Conservation (phyloP, 2,888 invertebrate species). For the Rhopalosiphum nymphaeae region DNA sequence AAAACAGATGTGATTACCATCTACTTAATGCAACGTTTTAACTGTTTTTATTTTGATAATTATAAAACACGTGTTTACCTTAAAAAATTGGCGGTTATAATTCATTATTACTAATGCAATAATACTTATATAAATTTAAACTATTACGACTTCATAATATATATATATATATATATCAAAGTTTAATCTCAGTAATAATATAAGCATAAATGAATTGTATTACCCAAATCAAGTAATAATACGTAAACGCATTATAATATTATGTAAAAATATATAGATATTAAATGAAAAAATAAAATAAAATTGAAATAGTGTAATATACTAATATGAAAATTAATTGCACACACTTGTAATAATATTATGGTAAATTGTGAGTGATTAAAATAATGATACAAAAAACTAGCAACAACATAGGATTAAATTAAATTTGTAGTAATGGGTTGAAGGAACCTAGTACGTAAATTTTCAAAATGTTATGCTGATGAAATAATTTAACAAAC, state of each 20-base stretch:
- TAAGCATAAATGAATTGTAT: neutral
- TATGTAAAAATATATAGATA: neutral
- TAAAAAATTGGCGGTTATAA: neutral
- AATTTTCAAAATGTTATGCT: too few relatives aligned
- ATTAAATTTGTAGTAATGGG: neutral
- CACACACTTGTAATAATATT: neutral
- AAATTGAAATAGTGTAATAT: neutral
- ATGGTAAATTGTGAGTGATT: neutral
- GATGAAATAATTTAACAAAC: neutral
- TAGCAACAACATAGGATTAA: neutral
- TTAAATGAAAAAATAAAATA: neutral
- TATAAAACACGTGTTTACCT: neutral
- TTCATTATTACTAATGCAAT: neutral
- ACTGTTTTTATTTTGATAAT: neutral
- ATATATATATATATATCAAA: too few relatives aligned
- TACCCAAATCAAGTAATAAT: neutral
- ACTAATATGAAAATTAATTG: neutral
- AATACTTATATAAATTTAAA: neutral
- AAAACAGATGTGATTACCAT: neutral
- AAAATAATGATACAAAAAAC: neutral
- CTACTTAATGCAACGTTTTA: neutral
- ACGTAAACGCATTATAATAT: too few relatives aligned
- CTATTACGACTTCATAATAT: neutral
- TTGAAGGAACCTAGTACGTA: too few relatives aligned
- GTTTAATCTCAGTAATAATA: neutral